Percentiles rank a stretch among this genome's conserved stretches.
phyloP scores from a whole-genome alignment of 2,113 vertebrate species.

The Manacus vitellinus region DNA sequence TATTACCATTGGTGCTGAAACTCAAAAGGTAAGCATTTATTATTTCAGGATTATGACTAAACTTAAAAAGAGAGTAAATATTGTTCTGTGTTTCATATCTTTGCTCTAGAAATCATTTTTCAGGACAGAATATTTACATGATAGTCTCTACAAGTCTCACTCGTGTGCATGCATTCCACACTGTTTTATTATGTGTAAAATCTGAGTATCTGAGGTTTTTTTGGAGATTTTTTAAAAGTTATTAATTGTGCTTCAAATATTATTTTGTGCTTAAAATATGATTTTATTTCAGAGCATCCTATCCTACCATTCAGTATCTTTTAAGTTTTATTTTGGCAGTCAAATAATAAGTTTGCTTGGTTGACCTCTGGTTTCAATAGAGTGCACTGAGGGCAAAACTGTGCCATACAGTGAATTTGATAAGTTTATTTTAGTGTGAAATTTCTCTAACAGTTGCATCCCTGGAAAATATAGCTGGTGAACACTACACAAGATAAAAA shows the following conservation, averaged over 20 bases:
- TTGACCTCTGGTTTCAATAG: background rate
- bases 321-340: background rate
- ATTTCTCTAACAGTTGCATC: background rate
- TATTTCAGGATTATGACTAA: background rate
- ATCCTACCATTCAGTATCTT: background rate
- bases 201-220: background rate
- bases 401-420: background rate
- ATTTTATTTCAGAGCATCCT: background rate
- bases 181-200: background rate
- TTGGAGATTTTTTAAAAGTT: background rate
- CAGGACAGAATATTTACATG: background rate
- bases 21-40: conserved; percentile 14
- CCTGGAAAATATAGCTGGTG: background rate
- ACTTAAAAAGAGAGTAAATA: background rate
- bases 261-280: background rate
- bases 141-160: background rate
- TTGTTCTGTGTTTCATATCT: background rate
- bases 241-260: background rate
- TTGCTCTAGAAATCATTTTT: background rate
- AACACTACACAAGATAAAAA: background rate
- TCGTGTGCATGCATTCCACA: background rate
- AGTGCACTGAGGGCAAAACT: background rate
- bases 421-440: background rate
- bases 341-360: background rate
- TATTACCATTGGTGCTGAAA: conserved; percentile 23